Percentiles rank a stretch among this genome's conserved stretches.
Conservation (phyloP, 2,888 invertebrate species). For the Epirrhoe tristata region DNA sequence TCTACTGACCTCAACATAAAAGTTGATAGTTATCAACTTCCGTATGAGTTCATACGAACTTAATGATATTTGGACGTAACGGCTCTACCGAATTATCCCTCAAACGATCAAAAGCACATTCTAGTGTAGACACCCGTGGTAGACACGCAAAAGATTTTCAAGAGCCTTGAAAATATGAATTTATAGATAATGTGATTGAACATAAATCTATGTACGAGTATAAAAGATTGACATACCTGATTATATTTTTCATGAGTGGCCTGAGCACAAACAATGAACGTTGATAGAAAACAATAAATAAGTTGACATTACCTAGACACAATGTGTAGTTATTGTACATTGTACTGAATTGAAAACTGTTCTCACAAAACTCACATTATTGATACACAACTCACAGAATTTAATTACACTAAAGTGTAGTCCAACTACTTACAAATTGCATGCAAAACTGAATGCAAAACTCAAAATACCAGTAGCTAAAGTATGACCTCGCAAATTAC, state of each 20-base stretch:
- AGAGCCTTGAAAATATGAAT: too few relatives aligned
- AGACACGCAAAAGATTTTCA: too few relatives aligned
- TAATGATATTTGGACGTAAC: too few relatives aligned
- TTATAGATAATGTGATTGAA: background rate
- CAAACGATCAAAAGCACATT: too few relatives aligned
- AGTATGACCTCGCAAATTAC: constrained; percentile 76
- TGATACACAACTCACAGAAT: constrained; percentile 27
- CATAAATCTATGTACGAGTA: background rate
- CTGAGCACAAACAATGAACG: background rate
- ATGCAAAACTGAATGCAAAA: constrained; percentile 68
- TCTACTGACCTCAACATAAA: too few relatives aligned
- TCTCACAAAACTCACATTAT: background rate
- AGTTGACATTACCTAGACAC: background rate
- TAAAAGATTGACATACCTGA: constrained; percentile 3
- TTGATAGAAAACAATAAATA: background rate
- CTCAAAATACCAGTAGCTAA: constrained; percentile 57
- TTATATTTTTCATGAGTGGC: background rate
- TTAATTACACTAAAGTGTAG: constrained; percentile 41
- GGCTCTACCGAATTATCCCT: too few relatives aligned
- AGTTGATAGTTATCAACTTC: too few relatives aligned
- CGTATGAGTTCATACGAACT: too few relatives aligned
- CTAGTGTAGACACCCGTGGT: too few relatives aligned
- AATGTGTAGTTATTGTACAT: background rate
- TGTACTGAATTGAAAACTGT: background rate
- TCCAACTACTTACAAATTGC: constrained; percentile 58